These are phyloP conservation scores for Cotesia glomerata DNA, from an alignment of 1,140 invertebrate species.

Conservation along the genomic window DNA sequence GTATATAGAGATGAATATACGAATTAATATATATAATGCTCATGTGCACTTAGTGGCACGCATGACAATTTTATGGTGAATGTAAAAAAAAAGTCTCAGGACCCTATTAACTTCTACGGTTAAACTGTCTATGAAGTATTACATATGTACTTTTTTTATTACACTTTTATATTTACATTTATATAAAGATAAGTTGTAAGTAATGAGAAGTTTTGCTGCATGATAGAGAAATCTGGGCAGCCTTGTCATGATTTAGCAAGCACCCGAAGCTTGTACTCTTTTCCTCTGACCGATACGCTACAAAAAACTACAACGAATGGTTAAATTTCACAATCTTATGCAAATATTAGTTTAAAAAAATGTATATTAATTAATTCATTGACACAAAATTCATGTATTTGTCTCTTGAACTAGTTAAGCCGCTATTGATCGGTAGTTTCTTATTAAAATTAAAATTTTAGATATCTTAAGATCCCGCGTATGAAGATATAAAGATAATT, in stretches of 20 bases:
- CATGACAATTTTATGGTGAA: background rate
- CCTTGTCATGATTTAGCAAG: constrained; percentile 28
- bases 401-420: too few relatives aligned
- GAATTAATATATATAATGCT: too few relatives aligned
- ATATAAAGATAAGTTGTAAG: background rate
- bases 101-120: background rate
- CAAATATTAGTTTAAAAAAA: background rate
- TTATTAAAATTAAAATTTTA: too few relatives aligned
- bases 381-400: too few relatives aligned
- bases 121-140: background rate
- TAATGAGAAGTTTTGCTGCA: too few relatives aligned
- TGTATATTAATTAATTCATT: too few relatives aligned
- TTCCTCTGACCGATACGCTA: background rate
- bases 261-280: background rate
- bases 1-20: too few relatives aligned
- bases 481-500: too few relatives aligned
- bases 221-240: constrained; percentile 20
- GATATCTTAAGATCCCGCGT: too few relatives aligned
- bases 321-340: constrained; percentile 4
- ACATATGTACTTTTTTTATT: background rate
- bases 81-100: background rate
- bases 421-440: too few relatives aligned
- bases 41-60: too few relatives aligned
- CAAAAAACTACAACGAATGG: background rate
- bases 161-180: background rate